phyloP scores from a whole-genome alignment of 2,888 invertebrate species.

The Dolomedes plantarius region DNA sequence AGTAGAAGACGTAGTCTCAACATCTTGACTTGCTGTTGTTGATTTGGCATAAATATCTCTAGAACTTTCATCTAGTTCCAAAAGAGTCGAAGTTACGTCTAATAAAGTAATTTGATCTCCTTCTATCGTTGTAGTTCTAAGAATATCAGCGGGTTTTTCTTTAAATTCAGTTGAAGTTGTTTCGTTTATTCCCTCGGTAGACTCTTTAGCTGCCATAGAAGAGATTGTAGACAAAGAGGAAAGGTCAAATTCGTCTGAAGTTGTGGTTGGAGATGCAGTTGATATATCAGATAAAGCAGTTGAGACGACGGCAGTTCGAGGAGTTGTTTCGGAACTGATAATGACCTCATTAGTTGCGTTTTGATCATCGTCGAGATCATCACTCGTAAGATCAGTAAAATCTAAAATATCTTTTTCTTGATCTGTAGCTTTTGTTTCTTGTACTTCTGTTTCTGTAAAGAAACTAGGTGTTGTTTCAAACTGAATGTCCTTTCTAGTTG shows the following conservation, averaged over 20 bases:
- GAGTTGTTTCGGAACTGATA: neutral
- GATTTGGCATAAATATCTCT: no score
- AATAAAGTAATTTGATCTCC: neutral
- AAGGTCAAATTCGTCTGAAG: neutral
- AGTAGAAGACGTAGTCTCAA: no score
- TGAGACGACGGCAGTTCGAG: neutral
- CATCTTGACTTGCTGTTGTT: no score
- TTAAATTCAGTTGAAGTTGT: neutral
- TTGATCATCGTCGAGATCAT: neutral
- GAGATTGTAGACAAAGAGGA: no score
- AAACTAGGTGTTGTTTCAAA: neutral
- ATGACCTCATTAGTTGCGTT: no score
- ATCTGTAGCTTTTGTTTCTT: no score
- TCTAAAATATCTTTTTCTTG: neutral
- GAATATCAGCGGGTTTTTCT: neutral
- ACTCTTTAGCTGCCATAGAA: no score
- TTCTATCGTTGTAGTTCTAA: neutral
- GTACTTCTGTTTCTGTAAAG: neutral
- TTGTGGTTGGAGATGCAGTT: neutral
- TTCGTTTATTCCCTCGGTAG: neutral
- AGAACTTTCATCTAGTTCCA: no score
- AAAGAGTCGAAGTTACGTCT: no score
- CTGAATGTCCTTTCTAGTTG: neutral
- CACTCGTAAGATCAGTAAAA: neutral
- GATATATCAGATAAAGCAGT: neutral